Evolutionary conservation across 2,888 invertebrate species (phyloP).

Genomic region (Pristionchus fissidentatus): DNA sequence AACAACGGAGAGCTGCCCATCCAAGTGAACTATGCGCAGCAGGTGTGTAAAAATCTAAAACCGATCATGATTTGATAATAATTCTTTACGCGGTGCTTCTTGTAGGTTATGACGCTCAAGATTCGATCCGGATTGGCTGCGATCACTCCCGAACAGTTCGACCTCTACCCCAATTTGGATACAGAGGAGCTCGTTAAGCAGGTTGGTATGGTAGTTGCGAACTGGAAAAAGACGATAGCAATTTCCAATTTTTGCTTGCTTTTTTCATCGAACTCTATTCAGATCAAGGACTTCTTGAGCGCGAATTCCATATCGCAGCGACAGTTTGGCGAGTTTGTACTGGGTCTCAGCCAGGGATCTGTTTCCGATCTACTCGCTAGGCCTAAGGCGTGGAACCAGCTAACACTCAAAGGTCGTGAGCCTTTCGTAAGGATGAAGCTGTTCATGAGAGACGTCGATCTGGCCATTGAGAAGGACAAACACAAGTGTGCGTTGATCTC

Average conservation of each 20-base stretch:
- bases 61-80: too few relatives aligned
- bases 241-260: neutral
- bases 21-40: constrained; percentile 49
- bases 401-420: constrained; percentile 90
- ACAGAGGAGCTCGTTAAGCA: constrained; percentile 92
- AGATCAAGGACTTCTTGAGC: constrained; percentile 78
- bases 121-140: constrained; percentile 87
- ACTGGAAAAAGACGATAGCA: neutral
- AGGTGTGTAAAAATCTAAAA: neutral
- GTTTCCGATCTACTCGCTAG: constrained; percentile 96
- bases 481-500: neutral
- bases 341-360: constrained; percentile 94
- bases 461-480: constrained; percentile 41
- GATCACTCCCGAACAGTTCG: constrained; percentile 98
- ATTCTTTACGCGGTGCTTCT: neutral
- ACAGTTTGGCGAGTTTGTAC: constrained; percentile 96
- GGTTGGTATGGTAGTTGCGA: constrained; percentile 46
- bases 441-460: constrained; percentile 82
- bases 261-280: neutral
- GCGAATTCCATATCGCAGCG: constrained; percentile 87
- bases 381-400: constrained; percentile 99
- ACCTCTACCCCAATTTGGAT: constrained; percentile 91
- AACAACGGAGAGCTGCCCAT: constrained; percentile 10
- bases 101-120: constrained; percentile 54
- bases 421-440: constrained; percentile 98